Evolutionary conservation across 2,797 vertebrate species (phyloP).

Genomic region (Fistularia tabacaria): DNA sequence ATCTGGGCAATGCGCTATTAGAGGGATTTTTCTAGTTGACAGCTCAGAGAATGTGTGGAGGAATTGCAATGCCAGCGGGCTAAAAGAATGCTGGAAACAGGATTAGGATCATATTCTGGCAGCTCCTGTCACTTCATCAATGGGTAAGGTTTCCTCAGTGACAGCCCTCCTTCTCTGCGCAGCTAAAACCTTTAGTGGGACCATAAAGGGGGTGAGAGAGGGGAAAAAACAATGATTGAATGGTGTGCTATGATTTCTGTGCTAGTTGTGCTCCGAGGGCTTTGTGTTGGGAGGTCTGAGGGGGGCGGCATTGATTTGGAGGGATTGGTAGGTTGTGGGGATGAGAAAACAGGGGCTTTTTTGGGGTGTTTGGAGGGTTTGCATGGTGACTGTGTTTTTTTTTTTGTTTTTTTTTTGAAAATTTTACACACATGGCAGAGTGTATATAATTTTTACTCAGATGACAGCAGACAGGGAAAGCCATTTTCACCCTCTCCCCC

Average conservation of each 20-base stretch:
- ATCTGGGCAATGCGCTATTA: conserved; percentile 85
- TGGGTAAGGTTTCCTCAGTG: conserved; percentile 89
- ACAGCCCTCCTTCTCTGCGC: conserved; percentile 82
- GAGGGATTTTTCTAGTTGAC: conserved; percentile 88
- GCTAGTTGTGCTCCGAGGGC: conserved; percentile 66
- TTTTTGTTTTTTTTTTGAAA: conserved; percentile 32
- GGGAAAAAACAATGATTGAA: conserved; percentile 76
- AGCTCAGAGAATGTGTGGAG: conserved; percentile 84
- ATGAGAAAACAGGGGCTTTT: conserved; percentile 39
- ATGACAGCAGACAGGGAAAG: conserved; percentile 37
- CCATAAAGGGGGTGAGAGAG: conserved; percentile 67
- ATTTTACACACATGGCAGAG: conserved; percentile 62
- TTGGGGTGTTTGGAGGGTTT: neutral
- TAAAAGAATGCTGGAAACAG: conserved; percentile 90
- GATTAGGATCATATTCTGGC: conserved; percentile 99
- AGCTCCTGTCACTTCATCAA: conserved; percentile 88
- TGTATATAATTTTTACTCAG: conserved; percentile 50
- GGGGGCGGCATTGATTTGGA: conserved; percentile 56
- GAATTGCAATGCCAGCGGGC: conserved; percentile 81
- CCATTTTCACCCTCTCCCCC: conserved; percentile 24
- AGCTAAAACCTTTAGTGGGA: conserved; percentile 79
- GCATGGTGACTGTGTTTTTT: conserved; percentile 10
- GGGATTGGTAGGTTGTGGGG: conserved; percentile 55
- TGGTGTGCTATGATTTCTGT: conserved; percentile 78
- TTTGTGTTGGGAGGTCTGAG: conserved; percentile 74